Base-by-base conservation (phyloP, 2,888 invertebrate genomes). In the Tachina fera region DNA sequence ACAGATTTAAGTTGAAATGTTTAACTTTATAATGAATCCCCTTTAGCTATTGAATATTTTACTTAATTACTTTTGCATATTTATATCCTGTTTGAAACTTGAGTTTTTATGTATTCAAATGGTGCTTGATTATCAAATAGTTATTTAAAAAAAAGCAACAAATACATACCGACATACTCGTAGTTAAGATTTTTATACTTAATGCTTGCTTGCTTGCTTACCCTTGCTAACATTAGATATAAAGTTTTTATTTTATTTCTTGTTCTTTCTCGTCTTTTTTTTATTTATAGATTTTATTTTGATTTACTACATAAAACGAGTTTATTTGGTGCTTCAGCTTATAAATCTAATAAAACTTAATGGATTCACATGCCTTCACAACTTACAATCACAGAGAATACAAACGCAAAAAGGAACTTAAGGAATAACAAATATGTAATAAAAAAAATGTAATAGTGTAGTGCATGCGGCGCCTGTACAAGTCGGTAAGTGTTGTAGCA, bases 251-350 rank as follows among this genome's bases (percentile, higher is more conserved):
- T 31, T 39, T 39, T 13, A 49, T 77, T 22, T 4, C 4, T 60
- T 14, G 14, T 56, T n/a, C 9, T 61, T 63, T 61, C 10, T 58
- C 56, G n/a, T n/a, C n/a, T n/a, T n/a, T n/a, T n/a, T 39, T 19
- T 16, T 51, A 45, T 58, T 70, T 51, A 43, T 53, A 51, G 60
- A 13, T 53, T 43, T 82, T 76, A 63, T 80, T 80, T 77, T 81
- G 80, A 77, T 84, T 84, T 84, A 72, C 76, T 77, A 22, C 45
- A 76, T 58, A 67, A 68, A 67, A 72, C 67, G 72, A 80, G 84
- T 77, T 84, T 84, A 77, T 84, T 84, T 84, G 60, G 71, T 77
- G 72, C 80, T 77, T 72, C 53, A 81, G 61, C 60, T 76, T 76
- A 74, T 81, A 80, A 80, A 84, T 76, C 84, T 76, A 75, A 78